Evolutionary conservation across 2,113 vertebrate genomes (phyloP).

Genomic region (Pterocles gutturalis): DNA sequence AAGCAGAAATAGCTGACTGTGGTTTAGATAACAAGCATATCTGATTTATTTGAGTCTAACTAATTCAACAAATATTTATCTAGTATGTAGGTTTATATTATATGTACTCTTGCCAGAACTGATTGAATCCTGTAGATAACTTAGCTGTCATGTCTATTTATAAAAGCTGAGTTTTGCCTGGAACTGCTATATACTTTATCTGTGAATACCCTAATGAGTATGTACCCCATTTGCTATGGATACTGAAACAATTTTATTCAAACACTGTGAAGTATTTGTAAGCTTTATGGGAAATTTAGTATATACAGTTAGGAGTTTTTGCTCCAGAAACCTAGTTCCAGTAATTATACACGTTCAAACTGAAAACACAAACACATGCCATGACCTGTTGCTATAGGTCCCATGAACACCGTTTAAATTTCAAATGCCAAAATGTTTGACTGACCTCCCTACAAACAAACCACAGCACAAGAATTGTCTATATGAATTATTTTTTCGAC

Average conservation of each 20-base stretch:
- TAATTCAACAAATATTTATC: background rate
- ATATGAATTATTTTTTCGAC: background rate
- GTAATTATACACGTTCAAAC: background rate
- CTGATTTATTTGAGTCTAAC: background rate
- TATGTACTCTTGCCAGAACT: background rate
- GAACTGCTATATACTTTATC: background rate
- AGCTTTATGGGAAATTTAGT: background rate
- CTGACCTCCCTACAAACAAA: background rate
- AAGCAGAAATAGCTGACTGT: background rate
- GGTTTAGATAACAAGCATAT: background rate
- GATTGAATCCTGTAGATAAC: background rate
- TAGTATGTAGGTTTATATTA: background rate
- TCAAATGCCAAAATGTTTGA: background rate
- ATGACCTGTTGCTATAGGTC: background rate
- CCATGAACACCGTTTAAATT: background rate
- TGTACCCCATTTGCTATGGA: background rate
- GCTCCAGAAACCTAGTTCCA: background rate
- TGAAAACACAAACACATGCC: background rate
- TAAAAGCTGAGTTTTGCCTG: background rate
- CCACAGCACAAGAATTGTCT: background rate
- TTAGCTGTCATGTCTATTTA: background rate
- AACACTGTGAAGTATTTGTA: background rate
- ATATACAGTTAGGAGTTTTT: background rate
- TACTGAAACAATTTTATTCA: background rate
- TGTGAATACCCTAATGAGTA: background rate